Evolutionary conservation across 2,888 invertebrate genomes (phyloP), one percentile per base, ranked within the genome.

Genomic region (Tachina fera): DNA sequence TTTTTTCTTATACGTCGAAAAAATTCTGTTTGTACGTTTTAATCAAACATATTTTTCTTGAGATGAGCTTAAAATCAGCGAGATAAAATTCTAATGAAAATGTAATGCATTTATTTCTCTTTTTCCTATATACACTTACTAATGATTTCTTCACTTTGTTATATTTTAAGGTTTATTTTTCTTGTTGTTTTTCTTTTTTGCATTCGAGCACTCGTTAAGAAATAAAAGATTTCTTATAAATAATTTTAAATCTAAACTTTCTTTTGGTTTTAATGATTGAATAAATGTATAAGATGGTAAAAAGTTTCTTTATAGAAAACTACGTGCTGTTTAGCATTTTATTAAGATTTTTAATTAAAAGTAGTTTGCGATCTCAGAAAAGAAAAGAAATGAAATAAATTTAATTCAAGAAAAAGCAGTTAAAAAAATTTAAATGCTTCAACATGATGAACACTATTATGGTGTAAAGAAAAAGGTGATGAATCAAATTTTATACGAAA

Each of bases 31-130:
- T 61, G 22, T 45, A 47, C 31, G 0, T 45, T 75, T 81, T 68
- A 72, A 74, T 81, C 68, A 47, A 53, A 22, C 22, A 39, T 45
- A 19, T 47, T 31, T 53, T 63, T 49, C 31, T 31, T 31, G 31
- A 76, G 76, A 80, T 80, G 76, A 79, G 76, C 83, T 86, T 80
- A 31, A 71, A 86, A 68, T 72, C 65, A 74, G 19, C 19, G 31
- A 83, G 67, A 76, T 83, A 86, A 80, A 61, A 61, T 56, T 77
- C 76, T 74, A 39, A 53, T 68, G 67, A 47, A 60, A 47, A 61
- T 60, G 67, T 77, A 75, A 51, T 70, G 58, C 58, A 61, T 77
- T 60, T 51, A 16, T 83, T 41, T 60, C 14, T 60, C 67, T 75
- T 13, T n/a, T 47, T 60, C 16, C 19, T 45, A 43, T 51, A 43